phyloP scores from a whole-genome alignment of 37 sponge, comb jelly and placozoan genomes.

The Theonella swinhoei region DNA sequence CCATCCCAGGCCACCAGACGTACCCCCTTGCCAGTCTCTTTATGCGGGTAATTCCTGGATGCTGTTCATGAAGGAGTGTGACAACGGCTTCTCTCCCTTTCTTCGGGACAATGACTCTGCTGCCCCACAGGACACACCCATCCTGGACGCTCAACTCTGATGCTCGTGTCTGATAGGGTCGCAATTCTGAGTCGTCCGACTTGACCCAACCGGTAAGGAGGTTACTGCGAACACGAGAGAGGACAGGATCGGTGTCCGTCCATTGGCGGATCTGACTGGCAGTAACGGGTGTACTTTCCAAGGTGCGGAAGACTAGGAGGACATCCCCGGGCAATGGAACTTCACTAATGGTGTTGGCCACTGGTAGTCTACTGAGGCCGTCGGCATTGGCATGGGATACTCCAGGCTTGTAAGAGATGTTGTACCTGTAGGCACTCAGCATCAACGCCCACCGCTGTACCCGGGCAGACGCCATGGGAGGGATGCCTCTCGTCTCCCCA shows the following conservation, averaged over 20 bases:
- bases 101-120: constrained; percentile 13
- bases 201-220: neutral
- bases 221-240: neutral
- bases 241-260: constrained; percentile 31
- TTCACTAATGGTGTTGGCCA: neutral
- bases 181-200: neutral
- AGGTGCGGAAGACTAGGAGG: neutral
- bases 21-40: constrained; percentile 30
- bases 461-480: constrained; percentile 36
- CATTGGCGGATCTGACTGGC: constrained; percentile 19
- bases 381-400: constrained; percentile 17
- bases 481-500: neutral
- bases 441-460: constrained; percentile 38
- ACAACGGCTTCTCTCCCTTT: neutral
- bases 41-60: constrained; percentile 30
- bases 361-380: constrained; percentile 21
- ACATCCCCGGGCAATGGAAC: constrained; percentile 19
- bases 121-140: constrained; percentile 31
- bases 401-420: constrained; percentile 26
- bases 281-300: neutral
- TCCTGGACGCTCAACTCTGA: constrained; percentile 9
- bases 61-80: constrained; percentile 11
- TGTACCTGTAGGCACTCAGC: constrained; percentile 37
- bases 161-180: neutral
- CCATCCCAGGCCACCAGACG: constrained; percentile 58